Evolutionary conservation across 2,888 invertebrate genomes (phyloP), one percentile per base, ranked within the genome.

Genomic region (Pachymerium ferrugineum): DNA sequence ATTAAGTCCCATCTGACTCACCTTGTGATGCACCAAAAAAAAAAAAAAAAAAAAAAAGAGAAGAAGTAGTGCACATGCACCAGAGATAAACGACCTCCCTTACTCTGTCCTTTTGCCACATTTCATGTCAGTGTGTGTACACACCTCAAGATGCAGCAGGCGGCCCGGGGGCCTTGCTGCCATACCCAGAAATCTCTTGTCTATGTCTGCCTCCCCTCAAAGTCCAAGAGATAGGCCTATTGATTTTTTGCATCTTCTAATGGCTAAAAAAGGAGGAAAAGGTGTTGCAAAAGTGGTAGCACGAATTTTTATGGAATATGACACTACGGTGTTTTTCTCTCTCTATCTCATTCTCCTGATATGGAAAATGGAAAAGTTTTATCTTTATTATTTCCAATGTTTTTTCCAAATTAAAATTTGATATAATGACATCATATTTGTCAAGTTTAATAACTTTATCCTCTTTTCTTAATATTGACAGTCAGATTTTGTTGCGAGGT

Each of bases 21-120:
- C 47, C 47, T 5, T 47, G 47, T 47, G 47, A 47, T 47, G 47
- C 47, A 16, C 47, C 47, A 47, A 47, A 47, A 38, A 4, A 38
- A 38, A 8, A 38, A 47, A 47, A 38, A 16, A 38, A 16, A n/a
- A 16, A 47, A 16, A 47, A n/a, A n/a, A n/a, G n/a, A n/a, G n/a
- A n/a, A n/a, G n/a, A n/a, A n/a, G n/a, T n/a, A n/a, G 47, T 47
- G 47, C 47, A 47, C 47, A 47, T 47, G 47, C 47, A 47, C 47
- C 47, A 47, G 47, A 47, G 47, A 47, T 47, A 47, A 47, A 47
- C 47, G 47, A 47, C 47, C 47, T n/a, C n/a, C 47, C 47, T 19
- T 47, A 47, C 47, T 19, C 47, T 47, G 47, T 47, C 47, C 47
- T 47, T 4, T 16, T 47, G 19, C 47, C 47, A 47, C 47, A 47